phyloP scores from a whole-genome alignment of 1,140 invertebrate genomes.

The Aphaenogaster floridana region DNA sequence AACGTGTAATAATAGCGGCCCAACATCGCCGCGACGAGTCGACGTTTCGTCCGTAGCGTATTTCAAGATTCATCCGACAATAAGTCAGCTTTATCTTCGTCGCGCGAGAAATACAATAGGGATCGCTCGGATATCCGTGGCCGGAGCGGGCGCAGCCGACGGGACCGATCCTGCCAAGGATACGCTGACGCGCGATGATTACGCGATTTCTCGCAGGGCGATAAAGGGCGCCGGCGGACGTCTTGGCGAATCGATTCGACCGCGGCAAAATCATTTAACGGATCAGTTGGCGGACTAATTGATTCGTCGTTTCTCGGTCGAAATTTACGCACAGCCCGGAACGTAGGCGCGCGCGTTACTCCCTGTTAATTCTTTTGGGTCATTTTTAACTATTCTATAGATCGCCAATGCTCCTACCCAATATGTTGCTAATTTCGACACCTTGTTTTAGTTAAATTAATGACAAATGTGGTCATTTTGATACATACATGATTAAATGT shows the following conservation, averaged over 20 bases:
- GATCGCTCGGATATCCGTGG: conserved; percentile 49
- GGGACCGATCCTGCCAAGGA: conserved; percentile 23
- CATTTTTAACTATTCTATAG: no score
- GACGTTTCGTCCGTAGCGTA: neutral
- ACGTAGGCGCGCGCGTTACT: no score
- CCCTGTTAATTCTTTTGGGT: no score
- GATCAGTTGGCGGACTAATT: conserved; percentile 59
- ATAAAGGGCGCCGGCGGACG: conserved; percentile 44
- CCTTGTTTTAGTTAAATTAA: no score
- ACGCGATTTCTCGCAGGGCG: conserved; percentile 41
- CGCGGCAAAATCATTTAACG: conserved; percentile 63
- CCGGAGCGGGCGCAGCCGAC: neutral
- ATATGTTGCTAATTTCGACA: no score
- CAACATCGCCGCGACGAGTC: neutral
- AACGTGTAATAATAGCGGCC: neutral
- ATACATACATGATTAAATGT: no score
- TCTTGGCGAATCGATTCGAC: conserved; percentile 52
- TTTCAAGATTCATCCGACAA: conserved; percentile 38
- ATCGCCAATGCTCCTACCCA: no score
- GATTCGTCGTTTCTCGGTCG: conserved; percentile 61
- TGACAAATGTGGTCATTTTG: no score
- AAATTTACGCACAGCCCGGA: conserved; percentile 42
- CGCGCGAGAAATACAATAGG: conserved; percentile 43
- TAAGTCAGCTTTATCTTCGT: conserved; percentile 36
- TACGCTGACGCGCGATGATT: conserved; percentile 56